A percentile compares a stretch with the other conserved stretches of the same genome.
phyloP scores from a whole-genome alignment of 1,140 invertebrate species.

The Aphelenchoides fujianensis region DNA sequence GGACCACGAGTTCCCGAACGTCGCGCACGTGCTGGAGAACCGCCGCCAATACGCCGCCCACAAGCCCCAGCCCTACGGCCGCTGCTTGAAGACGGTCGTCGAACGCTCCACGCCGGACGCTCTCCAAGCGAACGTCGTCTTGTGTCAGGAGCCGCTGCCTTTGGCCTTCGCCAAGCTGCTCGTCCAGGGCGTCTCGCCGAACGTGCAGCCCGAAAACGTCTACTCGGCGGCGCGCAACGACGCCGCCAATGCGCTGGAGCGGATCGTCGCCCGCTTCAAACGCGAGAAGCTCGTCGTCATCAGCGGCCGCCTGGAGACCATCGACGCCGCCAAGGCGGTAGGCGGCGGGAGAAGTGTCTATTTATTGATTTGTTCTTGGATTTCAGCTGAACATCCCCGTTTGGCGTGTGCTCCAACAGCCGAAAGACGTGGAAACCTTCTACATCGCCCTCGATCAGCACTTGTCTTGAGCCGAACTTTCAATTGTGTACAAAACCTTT shows the following conservation, averaged over 20 bases:
- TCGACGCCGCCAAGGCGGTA: not conserved
- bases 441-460: not conserved
- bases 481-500: no score
- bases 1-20: no score
- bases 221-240: not conserved
- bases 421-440: not conserved
- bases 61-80: not conserved
- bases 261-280: constrained; percentile 14
- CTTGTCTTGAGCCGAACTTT: not conserved
- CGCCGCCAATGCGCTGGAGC: not conserved
- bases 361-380: no score
- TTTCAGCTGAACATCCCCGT: constrained; percentile 13
- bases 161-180: constrained; percentile 6
- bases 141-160: constrained; percentile 2
- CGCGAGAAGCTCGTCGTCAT: constrained; percentile 3
- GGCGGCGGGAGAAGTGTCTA: no score
- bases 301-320: not conserved
- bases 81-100: not conserved
- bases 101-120: not conserved
- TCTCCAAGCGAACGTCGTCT: not conserved
- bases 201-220: not conserved
- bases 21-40: not conserved
- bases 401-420: not conserved
- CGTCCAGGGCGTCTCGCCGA: not conserved
- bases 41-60: not conserved